phyloP scores from a whole-genome alignment of 2,888 invertebrate species.

The Drosophila siamana region DNA sequence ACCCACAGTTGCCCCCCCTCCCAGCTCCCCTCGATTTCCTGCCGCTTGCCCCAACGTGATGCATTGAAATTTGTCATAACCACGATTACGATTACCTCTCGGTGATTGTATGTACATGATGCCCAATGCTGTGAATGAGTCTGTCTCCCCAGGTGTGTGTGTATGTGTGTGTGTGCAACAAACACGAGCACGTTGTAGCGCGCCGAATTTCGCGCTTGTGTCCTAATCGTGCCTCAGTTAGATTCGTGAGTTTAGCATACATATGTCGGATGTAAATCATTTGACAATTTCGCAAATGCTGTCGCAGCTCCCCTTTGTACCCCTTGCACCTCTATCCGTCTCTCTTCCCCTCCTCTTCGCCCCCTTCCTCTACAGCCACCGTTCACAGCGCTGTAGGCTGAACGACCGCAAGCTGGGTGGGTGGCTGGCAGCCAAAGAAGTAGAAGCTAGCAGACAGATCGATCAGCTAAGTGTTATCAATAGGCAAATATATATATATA shows the following conservation, averaged over 20 bases:
- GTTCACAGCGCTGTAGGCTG: conserved; percentile 5
- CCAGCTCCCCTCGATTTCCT: not conserved
- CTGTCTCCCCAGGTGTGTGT: conserved; percentile 24
- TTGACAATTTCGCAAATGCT: conserved; percentile 76
- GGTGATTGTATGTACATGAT: conserved; percentile 66
- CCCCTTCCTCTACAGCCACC: conserved; percentile 17
- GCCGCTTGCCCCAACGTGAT: conserved; percentile 17
- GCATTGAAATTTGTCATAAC: conserved; percentile 80
- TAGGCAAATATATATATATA: no score
- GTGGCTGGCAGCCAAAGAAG: conserved; percentile 1
- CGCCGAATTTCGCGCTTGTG: conserved; percentile 70
- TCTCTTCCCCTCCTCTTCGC: not conserved
- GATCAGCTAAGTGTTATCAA: not conserved
- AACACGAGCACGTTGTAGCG: conserved; percentile 69
- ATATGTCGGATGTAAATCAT: conserved; percentile 84
- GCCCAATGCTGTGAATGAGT: conserved; percentile 49
- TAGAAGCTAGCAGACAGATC: not conserved
- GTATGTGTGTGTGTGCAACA: conserved; percentile 26
- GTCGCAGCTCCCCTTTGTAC: conserved; percentile 1
- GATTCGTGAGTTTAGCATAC: conserved; percentile 83
- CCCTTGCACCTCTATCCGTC: not conserved
- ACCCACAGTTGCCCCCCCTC: conserved; percentile 40
- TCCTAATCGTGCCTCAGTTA: conserved; percentile 83
- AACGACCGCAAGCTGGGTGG: conserved; percentile 18
- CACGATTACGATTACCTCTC: conserved; percentile 74